These are phyloP conservation scores for Hyposmocoma kahamanoa DNA, from an alignment of 1,140 invertebrate genomes.

Conservation along the genomic window DNA sequence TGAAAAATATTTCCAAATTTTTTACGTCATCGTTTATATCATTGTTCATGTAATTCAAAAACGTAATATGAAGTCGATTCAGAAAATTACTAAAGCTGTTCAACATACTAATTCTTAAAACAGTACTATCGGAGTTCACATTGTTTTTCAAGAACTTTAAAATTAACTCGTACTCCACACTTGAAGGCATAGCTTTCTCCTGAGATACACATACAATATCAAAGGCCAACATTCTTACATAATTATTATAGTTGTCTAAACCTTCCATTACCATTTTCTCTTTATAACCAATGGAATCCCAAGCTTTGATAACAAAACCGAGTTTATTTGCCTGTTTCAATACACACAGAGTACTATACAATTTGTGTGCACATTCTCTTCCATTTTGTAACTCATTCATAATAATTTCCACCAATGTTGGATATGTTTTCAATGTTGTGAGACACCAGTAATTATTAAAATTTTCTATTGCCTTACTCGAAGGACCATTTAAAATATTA, in stretches of 20 bases:
- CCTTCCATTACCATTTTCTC: slow-evolving; percentile 22
- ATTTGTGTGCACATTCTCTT: slow-evolving; percentile 22
- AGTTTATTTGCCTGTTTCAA: slow-evolving; percentile 55
- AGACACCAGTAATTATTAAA: slow-evolving; percentile 65
- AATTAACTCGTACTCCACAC: slow-evolving; percentile 39
- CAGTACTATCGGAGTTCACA: slow-evolving; percentile 60
- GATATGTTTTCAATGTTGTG: slow-evolving; percentile 58
- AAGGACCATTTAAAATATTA: slow-evolving; percentile 27
- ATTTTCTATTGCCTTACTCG: slow-evolving; percentile 46
- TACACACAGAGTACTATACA: slow-evolving; percentile 43
- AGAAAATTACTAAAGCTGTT: slow-evolving; percentile 48
- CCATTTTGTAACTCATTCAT: slow-evolving; percentile 23
- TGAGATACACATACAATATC: slow-evolving; percentile 51
- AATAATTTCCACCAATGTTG: slow-evolving; percentile 29
- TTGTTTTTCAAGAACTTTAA: slow-evolving; percentile 51
- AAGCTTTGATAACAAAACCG: slow-evolving; percentile 36
- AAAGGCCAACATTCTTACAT: slow-evolving; percentile 53
- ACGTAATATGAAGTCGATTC: slow-evolving; percentile 28
- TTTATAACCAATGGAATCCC: slow-evolving; percentile 11
- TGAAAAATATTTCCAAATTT: slow-evolving; percentile 28
- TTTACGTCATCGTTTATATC: slow-evolving; percentile 12
- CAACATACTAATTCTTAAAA: slow-evolving; percentile 56
- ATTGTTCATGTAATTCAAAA: slow-evolving; percentile 24
- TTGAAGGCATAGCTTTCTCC: slow-evolving; percentile 32
- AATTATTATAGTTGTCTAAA: slow-evolving; percentile 35